A percentile compares a stretch with the other conserved stretches of the same genome.
Evolutionary conservation across 2,888 invertebrate genomes (phyloP).

Genomic region (Agapetus fuscipes): DNA sequence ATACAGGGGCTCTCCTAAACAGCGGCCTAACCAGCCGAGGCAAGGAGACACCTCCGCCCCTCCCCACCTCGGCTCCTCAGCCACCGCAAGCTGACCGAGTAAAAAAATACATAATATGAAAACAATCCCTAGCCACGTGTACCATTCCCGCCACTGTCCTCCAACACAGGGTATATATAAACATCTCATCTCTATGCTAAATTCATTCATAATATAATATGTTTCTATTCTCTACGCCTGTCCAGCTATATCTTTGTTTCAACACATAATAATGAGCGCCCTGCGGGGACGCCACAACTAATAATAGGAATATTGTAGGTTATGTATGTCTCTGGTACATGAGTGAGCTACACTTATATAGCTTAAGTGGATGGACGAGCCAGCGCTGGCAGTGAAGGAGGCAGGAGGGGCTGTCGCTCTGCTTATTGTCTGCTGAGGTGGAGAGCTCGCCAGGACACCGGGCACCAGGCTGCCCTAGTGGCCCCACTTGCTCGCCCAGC

Average conservation of each 20-base stretch:
- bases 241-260: conserved; percentile 9
- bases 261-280: conserved; percentile 3
- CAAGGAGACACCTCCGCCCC: conserved; percentile 14
- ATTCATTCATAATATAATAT: conserved; percentile 11
- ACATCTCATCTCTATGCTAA: conserved; percentile 5
- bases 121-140: conserved; percentile 19
- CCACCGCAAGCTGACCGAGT: background rate
- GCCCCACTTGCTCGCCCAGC: conserved; percentile 18
- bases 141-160: conserved; percentile 10
- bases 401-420: background rate
- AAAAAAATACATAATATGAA: conserved; percentile 9
- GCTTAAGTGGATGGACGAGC: conserved; percentile 20
- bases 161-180: conserved; percentile 9
- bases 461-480: conserved; percentile 9
- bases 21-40: conserved; percentile 19
- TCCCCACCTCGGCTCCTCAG: conserved; percentile 3
- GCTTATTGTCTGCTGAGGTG: too few species aligned
- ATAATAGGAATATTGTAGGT: background rate
- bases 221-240: conserved; percentile 17
- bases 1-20: conserved; percentile 14
- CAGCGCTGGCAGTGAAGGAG: conserved; percentile 20
- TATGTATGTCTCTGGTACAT: too few species aligned
- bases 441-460: too few species aligned
- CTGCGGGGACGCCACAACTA: background rate
- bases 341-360: too few species aligned